Base-by-base conservation (phyloP, 1,140 invertebrate genomes). In the Macrostomum lignano region DNA sequence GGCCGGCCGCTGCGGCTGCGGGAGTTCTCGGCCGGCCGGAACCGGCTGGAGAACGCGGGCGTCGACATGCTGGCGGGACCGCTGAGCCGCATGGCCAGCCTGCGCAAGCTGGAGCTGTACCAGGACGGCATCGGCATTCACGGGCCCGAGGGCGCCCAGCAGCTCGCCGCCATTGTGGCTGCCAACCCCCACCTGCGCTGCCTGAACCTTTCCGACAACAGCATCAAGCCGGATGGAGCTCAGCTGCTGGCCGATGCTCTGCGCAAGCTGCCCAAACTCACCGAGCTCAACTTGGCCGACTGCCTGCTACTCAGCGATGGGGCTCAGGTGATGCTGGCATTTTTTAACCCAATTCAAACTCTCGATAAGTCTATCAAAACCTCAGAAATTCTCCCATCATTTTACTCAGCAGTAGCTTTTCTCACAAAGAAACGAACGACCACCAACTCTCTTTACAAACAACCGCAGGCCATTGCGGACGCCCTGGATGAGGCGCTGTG, bases 11-110 rank as follows among this genome's bases (percentile, higher is more conserved):
- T 86, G 3, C 58, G 63, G 9, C 48, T 93, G 1, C 69, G 69
- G 48, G 68, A 74, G 1, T 91, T 96, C 52, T 66, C 88, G 21
- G 79, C 77, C 38, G 86, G 86, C 1, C 60, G 88, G 48, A 93
- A 93, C 55, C 62, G 88, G 9, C 52, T 94, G 2, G 88, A 96
- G 61, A 84, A 93, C 55, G 71, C 74, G 15, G 86, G 82, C 1
- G 74, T 82, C 0, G 70, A 57, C 36, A 73, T 73, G 0, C 52
- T 94, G 3, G 68, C 82, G 2, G 48, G 10, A n/a, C n/a, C 26
- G 3, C 17, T 33, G 17, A 5, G 5, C 5, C n/a, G n/a, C n/a
- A 33, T 33, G 32, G 19, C 3, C 24, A 21, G 17, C 15, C 20
- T 33, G 5, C 14, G 17, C 17, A 20, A 33, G 26, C 24, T 33